phyloP scores from a whole-genome alignment of 2,888 invertebrate species.

The Aspidiotus destructor region DNA sequence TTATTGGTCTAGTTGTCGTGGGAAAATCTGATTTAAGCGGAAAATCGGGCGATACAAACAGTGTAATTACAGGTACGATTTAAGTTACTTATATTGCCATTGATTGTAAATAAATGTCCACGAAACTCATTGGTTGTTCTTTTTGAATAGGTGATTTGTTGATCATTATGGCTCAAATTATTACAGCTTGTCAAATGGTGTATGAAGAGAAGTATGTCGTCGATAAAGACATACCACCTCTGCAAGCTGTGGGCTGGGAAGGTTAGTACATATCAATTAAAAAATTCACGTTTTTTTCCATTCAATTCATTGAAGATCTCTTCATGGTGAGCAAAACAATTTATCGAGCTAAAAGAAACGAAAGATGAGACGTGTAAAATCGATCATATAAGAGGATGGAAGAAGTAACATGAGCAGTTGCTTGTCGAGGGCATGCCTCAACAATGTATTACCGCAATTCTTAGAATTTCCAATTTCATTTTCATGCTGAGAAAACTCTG shows the following conservation, averaged over 20 bases:
- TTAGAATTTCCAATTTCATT: too few relatives aligned
- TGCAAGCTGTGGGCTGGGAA: constrained; percentile 92
- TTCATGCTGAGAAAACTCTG: too few relatives aligned
- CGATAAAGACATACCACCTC: constrained; percentile 72
- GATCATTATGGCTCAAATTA: constrained; percentile 63
- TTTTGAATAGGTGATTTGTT: constrained; percentile 51
- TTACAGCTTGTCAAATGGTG: constrained; percentile 85
- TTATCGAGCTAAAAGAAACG: too few relatives aligned
- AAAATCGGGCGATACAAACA: constrained; percentile 48
- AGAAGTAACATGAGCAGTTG: too few relatives aligned
- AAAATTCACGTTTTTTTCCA: background rate
- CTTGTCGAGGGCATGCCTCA: too few relatives aligned
- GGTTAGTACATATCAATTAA: constrained; percentile 47
- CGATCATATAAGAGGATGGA: too few relatives aligned
- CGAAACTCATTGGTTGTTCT: constrained; percentile 11
- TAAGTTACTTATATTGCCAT: background rate
- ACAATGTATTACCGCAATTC: too few relatives aligned
- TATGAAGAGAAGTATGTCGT: constrained; percentile 85
- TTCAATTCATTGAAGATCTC: too few relatives aligned
- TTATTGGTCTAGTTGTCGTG: constrained; percentile 60
- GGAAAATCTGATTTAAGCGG: constrained; percentile 62
- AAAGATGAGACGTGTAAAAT: too few relatives aligned
- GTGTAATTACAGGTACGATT: constrained; percentile 59
- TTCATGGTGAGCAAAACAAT: too few relatives aligned
- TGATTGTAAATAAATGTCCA: background rate